A percentile compares a stretch with the other conserved stretches of the same genome.
Conservation (phyloP, 2,113 vertebrate genomes). For the Excalfactoria chinensis region DNA sequence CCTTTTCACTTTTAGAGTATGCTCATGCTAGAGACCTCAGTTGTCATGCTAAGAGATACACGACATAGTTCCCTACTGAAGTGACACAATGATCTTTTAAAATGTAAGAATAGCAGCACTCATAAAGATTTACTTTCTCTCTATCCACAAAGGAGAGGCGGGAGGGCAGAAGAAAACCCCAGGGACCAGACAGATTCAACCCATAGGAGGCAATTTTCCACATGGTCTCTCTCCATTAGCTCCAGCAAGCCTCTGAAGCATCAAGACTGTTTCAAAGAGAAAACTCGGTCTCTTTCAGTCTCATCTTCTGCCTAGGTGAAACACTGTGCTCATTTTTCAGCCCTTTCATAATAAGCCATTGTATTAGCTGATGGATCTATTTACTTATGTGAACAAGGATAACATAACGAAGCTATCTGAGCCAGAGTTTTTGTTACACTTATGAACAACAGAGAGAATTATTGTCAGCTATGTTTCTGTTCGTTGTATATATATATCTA, state of each 20-base stretch:
- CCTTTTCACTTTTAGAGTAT: neutral
- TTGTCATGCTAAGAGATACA: neutral
- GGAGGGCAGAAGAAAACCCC: neutral
- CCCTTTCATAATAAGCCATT: neutral
- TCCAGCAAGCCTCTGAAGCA: conserved; percentile 13
- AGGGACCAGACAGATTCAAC: conserved; percentile 37
- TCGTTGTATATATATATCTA: neutral
- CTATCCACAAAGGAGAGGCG: neutral
- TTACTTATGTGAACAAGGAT: neutral
- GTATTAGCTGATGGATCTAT: neutral
- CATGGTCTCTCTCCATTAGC: conserved; percentile 21
- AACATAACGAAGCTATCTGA: conserved; percentile 1
- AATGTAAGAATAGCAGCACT: neutral
- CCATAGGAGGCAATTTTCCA: conserved; percentile 26
- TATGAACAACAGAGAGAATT: neutral
- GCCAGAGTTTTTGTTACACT: neutral
- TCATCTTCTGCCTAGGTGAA: neutral
- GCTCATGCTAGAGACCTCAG: neutral
- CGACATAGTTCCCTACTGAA: neutral
- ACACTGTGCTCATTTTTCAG: neutral
- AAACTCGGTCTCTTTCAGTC: neutral
- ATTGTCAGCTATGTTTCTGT: neutral
- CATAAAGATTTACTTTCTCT: conserved; percentile 23
- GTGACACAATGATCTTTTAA: neutral
- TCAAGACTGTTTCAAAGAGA: conserved; percentile 40